These are phyloP conservation scores for Pantherophis guttatus DNA, from an alignment of 2,113 vertebrate species.

Conservation along the genomic window DNA sequence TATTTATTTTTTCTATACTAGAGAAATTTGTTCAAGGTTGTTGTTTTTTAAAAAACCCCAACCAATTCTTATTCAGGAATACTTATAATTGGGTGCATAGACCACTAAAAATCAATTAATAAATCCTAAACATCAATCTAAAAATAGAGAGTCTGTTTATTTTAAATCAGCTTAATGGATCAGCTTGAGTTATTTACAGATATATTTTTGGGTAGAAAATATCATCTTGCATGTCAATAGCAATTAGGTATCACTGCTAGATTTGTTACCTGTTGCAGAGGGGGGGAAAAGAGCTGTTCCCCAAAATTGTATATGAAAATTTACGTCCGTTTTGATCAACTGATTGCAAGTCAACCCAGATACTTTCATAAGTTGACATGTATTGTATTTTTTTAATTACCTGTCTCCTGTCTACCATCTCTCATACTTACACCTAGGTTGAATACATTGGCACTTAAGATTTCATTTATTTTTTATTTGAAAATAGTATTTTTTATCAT, in stretches of 20 bases:
- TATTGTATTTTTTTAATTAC: neutral
- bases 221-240: neutral
- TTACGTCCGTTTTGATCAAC: neutral
- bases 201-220: neutral
- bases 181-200: neutral
- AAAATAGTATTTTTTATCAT: neutral
- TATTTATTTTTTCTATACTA: neutral
- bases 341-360: neutral
- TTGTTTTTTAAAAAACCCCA: neutral
- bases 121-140: rapidly evolving
- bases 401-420: neutral
- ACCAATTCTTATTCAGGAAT: neutral
- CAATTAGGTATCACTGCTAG: neutral
- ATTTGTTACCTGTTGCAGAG: neutral
- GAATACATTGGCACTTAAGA: neutral
- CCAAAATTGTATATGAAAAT: neutral
- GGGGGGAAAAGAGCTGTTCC: neutral
- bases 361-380: neutral
- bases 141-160: neutral
- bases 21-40: neutral
- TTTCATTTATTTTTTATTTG: neutral
- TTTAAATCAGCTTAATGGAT: neutral
- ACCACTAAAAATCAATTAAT: neutral
- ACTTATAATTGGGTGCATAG: neutral
- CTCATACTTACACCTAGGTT: neutral